Conservation (phyloP, 2,113 vertebrate genomes). For the Apteryx owenii region DNA sequence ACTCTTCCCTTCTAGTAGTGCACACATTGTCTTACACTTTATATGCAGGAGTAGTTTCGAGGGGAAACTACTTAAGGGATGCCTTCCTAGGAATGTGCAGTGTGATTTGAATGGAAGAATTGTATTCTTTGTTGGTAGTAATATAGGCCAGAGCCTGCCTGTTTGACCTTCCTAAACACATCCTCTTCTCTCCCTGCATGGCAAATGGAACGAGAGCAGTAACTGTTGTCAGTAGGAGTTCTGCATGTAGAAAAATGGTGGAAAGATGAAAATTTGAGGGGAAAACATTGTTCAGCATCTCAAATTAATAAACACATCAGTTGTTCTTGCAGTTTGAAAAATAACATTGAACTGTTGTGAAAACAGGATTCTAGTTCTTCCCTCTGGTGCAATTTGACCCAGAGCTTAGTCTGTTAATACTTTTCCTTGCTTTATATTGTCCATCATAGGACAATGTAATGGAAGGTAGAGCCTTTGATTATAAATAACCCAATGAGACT, state of each 20-base stretch:
- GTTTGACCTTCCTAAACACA: neutral
- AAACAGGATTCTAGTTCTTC: conserved; percentile 18
- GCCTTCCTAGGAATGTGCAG: neutral
- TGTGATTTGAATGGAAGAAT: conserved; percentile 21
- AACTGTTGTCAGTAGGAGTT: neutral
- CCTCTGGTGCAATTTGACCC: neutral
- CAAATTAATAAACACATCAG: neutral
- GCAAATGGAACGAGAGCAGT: neutral
- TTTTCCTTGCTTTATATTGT: neutral
- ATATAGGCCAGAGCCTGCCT: neutral
- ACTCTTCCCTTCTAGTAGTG: neutral
- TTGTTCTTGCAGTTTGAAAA: neutral
- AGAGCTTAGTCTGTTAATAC: neutral
- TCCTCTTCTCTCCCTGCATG: neutral
- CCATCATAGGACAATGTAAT: neutral
- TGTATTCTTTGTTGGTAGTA: neutral
- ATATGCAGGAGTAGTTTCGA: conserved; percentile 14
- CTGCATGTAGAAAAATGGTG: neutral
- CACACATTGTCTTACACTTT: neutral
- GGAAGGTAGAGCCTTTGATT: neutral
- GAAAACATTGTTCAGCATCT: neutral
- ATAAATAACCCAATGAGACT: neutral
- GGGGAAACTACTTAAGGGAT: neutral
- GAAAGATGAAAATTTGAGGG: neutral
- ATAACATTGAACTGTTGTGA: neutral